Base-by-base conservation (phyloP, 1,140 invertebrate species). In the Neodiprion fabricii region DNA sequence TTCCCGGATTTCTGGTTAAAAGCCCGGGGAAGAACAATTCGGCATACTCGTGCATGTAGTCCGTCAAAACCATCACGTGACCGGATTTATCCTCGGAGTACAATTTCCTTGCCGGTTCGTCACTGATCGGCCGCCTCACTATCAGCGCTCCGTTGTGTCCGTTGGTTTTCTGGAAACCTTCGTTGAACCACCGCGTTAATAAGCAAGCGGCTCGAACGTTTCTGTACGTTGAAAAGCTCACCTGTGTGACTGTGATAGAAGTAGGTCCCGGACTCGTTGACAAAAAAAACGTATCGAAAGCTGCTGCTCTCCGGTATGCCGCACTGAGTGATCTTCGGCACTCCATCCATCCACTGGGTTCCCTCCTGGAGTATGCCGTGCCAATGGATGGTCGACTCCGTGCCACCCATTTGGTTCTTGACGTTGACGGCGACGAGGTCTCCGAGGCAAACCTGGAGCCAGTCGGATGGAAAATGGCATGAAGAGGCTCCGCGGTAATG, bases 271-370 rank as follows among this genome's bases (percentile, higher is more conserved):
- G 79, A 47, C 53, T 88, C 83, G 66, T 85, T 83, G 28, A 90
- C 90, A 68, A 81, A 79, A 74, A 87, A 89, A 17, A 79, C 80
- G 79, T 93, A 92, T 8, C 88, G 87, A 74, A 92, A 93, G 2
- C 86, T 87, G 68, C 89, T 88, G 0, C 85, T 87, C 0, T 91
- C 89, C 21, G 81, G 82, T 14, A 93, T 91, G 0, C 92, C 92
- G 79, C 92, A 93, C 78, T 95, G 94, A 0, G 92, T 94, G 7
- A 95, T 86, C 85, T 92, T 92, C 0, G 93, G 92, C 12, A 95
- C 92, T 0, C 92, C 92, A 80, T 93, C 92, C 91, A 92, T 92
- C 78, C 89, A 88, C 0, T 88, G 89, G 0, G 89, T 89, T 14
- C 79, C 79, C 0, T 79, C 77, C 75, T 90, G 89, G 50, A 89